phyloP scores from a whole-genome alignment of 1,140 invertebrate species.

The Globodera ellingtonae region DNA sequence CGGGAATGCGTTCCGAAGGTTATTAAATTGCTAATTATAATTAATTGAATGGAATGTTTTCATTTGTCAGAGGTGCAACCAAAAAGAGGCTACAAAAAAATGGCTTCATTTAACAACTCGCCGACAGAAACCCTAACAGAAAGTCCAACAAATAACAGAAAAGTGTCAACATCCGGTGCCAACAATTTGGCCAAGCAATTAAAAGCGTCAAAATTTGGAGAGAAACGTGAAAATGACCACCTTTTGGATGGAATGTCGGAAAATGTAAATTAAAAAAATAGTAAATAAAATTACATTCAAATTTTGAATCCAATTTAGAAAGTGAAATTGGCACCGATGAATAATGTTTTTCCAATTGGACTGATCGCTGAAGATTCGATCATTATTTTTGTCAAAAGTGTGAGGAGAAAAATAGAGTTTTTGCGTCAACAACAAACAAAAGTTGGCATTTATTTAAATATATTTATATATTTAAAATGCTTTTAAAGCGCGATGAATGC shows the following conservation, averaged over 20 bases:
- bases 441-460: background rate
- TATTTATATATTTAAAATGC: background rate
- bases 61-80: slow-evolving; percentile 4
- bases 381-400: background rate
- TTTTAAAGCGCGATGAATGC: background rate
- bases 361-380: background rate
- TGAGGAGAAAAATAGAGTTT: background rate
- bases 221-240: background rate
- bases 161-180: background rate
- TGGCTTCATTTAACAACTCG: background rate
- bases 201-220: background rate
- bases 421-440: background rate
- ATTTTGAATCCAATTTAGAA: background rate
- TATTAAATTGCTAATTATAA: too few relatives aligned
- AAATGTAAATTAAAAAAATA: too few relatives aligned
- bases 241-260: background rate
- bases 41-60: background rate
- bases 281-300: too few relatives aligned
- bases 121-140: background rate
- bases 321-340: background rate
- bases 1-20: background rate
- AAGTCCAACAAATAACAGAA: background rate
- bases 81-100: background rate
- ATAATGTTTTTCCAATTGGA: background rate
- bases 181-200: background rate